Base-by-base conservation (phyloP, 64 coral and sea anemone genomes). In the Montipora foliosa region DNA sequence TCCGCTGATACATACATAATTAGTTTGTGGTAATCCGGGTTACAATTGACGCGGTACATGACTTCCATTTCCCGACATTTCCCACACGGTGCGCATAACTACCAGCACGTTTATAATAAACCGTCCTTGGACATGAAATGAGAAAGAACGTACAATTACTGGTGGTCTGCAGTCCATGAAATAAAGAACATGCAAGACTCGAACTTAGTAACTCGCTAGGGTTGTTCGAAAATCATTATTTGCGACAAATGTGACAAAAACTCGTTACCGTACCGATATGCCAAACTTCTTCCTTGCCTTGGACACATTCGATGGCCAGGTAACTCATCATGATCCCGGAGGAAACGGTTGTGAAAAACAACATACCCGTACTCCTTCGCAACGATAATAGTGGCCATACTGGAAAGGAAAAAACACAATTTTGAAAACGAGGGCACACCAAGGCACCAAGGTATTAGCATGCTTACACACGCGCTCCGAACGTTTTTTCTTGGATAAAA, bases 281-380 rank as follows among this genome's bases (percentile, higher is more conserved):
- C 93, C 94, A 49, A 94, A 98, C 79, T 94, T 95, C 51, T 98
- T 98, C 14, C 97, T 85, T 22, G 97, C 97, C 84, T 94, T 94
- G 17, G 88, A 91, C 69, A 98, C 97, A 72, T 92, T 95, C 29
- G 91, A 50, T 3, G 58, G n/a, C 97, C 4, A 98, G 72, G 90
- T 95, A 98, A 10, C 58, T 46, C 1, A 98, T 75, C 94, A 98
- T 84, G 8, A 98, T 91, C 44, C 88, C 94, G 20, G 93, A 95
- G 0, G 97, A 95, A 95, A 98, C 81, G 5, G 91, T 92, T 52
- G 97, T 98, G 17, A 98, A 64, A n/a, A 58, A 98, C 84, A 44
- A 98, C 97, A 94, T 95, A 98, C 1, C 97, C 97, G 76, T 94
- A 98, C 51, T 98, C 97, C 12, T 79, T 93, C 2, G 89, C 69